A percentile compares a stretch with the other conserved stretches of the same genome.
These are phyloP conservation scores for Varroa destructor DNA, from an alignment of 1,140 invertebrate species.

Conservation along the genomic window DNA sequence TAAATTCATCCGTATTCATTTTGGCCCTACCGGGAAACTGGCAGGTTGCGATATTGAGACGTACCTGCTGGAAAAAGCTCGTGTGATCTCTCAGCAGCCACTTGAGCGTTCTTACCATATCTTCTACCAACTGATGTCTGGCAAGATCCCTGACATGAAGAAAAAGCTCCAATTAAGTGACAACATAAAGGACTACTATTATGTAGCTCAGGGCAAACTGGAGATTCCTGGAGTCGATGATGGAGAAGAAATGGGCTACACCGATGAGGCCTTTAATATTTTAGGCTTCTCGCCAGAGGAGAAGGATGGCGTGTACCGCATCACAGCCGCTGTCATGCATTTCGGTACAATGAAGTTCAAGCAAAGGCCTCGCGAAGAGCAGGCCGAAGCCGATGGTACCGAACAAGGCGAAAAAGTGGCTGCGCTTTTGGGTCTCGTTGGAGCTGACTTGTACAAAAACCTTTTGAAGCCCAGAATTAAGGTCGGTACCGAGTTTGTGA, in stretches of 20 bases:
- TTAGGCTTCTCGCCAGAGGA: slow-evolving; percentile 49
- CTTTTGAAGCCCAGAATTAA: slow-evolving; percentile 51
- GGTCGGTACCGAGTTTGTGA: slow-evolving; percentile 48
- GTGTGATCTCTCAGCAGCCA: slow-evolving; percentile 45
- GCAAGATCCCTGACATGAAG: slow-evolving; percentile 36
- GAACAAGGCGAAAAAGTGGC: slow-evolving; percentile 50
- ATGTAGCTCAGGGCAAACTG: slow-evolving; percentile 91
- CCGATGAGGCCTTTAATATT: slow-evolving; percentile 61
- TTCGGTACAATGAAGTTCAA: slow-evolving; percentile 53
- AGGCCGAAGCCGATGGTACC: slow-evolving; percentile 52
- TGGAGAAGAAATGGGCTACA: slow-evolving; percentile 76
- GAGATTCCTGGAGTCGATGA: slow-evolving; percentile 93
- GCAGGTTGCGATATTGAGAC: slow-evolving; percentile 51
- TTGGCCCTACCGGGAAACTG: slow-evolving; percentile 45
- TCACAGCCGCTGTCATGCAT: slow-evolving; percentile 50
- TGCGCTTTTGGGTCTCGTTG: slow-evolving; percentile 48
- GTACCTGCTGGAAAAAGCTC: slow-evolving; percentile 49
- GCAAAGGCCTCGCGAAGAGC: slow-evolving; percentile 51
- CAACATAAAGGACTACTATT: slow-evolving; percentile 76
- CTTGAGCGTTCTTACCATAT: slow-evolving; percentile 38
- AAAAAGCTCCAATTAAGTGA: slow-evolving; percentile 59
- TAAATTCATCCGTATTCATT: slow-evolving; percentile 50
- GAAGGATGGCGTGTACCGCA: slow-evolving; percentile 49
- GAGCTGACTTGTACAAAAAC: slow-evolving; percentile 48
- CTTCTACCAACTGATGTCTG: slow-evolving; percentile 34